A percentile compares a stretch with the other conserved stretches of the same genome.
Evolutionary conservation across 2,888 invertebrate genomes (phyloP).

Genomic region (Hemistola chrysoprasaria): DNA sequence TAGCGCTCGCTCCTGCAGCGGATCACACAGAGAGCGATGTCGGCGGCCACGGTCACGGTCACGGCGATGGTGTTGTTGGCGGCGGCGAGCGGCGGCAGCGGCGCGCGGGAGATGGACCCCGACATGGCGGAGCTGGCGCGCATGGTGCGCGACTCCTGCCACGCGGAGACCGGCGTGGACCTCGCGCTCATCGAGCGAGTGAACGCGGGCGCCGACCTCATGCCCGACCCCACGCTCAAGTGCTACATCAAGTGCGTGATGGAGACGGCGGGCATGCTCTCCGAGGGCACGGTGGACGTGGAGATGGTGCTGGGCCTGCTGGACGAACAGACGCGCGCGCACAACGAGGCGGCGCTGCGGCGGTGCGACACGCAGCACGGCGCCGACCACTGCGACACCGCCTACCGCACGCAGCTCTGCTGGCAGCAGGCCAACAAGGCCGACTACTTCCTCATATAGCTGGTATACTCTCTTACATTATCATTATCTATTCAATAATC

Average conservation of each 20-base stretch:
- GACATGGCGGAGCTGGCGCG: constrained; percentile 67
- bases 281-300: constrained; percentile 60
- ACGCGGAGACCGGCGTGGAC: constrained; percentile 60
- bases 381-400: constrained; percentile 67
- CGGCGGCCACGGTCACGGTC: constrained; percentile 31
- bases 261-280: constrained; percentile 72
- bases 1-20: too few relatives aligned
- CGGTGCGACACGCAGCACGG: constrained; percentile 60
- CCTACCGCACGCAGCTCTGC: constrained; percentile 65
- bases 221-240: constrained; percentile 56
- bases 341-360: constrained; percentile 45
- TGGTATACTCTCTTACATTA: too few relatives aligned
- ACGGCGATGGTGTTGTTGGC: constrained; percentile 23
- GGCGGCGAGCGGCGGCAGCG: constrained; percentile 16
- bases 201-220: constrained; percentile 57
- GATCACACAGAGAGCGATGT: too few relatives aligned
- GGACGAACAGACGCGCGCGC: constrained; percentile 49
- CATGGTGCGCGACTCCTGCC: constrained; percentile 65
- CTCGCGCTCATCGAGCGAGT: constrained; percentile 49
- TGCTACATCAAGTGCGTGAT: constrained; percentile 73
- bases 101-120: constrained; percentile 43
- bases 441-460: constrained; percentile 55
- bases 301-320: constrained; percentile 64
- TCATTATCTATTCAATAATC: too few relatives aligned
- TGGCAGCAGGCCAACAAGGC: constrained; percentile 62